Conservation (phyloP, 2,797 vertebrate genomes). For the Myotis myotis region DNA sequence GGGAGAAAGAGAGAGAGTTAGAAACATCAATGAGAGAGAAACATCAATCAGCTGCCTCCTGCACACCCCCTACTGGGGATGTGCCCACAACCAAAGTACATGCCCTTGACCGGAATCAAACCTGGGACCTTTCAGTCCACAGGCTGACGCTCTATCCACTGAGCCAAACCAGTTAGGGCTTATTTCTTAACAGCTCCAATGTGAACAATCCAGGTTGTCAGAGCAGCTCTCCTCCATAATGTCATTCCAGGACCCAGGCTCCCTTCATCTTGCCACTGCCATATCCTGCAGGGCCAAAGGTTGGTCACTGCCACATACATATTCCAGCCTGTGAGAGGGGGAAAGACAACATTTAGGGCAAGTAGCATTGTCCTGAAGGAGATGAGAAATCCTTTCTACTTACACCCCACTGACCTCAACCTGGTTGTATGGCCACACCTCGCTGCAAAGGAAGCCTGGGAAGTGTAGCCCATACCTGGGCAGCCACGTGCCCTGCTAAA, state of each 20-base stretch:
- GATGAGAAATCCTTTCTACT: background rate
- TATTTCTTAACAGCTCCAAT: background rate
- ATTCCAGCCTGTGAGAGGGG: background rate
- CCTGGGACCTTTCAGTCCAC: no score
- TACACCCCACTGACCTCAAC: background rate
- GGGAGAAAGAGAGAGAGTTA: no score
- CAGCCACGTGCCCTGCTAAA: background rate
- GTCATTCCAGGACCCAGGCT: background rate
- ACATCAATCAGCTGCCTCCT: no score
- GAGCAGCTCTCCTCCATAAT: background rate
- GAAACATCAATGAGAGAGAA: no score
- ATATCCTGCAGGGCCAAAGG: background rate
- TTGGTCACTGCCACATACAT: background rate
- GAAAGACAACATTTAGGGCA: background rate
- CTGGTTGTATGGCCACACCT: background rate
- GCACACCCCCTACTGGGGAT: no score
- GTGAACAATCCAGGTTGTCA: background rate
- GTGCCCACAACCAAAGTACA: no score
- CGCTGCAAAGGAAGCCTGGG: background rate
- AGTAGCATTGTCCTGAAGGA: background rate
- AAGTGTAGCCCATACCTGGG: background rate
- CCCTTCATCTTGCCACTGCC: background rate
- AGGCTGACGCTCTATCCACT: no score
- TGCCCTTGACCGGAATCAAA: no score
- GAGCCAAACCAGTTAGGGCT: background rate